Evolutionary conservation across 2,888 invertebrate genomes (phyloP).

Genomic region (Gnatocerus cornutus): DNA sequence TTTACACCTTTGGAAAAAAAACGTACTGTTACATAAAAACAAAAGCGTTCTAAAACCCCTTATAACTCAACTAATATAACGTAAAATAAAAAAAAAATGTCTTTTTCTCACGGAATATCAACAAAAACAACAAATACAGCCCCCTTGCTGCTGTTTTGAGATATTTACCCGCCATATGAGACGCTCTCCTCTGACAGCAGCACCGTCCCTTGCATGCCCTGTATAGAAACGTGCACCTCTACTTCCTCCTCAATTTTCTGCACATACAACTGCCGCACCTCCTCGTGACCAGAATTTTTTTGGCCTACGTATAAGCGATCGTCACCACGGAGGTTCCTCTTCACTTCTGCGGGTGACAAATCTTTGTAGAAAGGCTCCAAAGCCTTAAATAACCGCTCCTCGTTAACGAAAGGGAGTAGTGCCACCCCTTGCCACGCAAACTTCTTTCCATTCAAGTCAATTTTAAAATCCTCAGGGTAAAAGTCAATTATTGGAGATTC

Average conservation of each 20-base stretch:
- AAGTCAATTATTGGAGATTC: conserved; percentile 97
- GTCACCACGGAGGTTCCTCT: conserved; percentile 89
- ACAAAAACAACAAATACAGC: no score
- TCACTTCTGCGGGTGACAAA: conserved; percentile 89
- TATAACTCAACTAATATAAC: no score
- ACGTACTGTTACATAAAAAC: no score
- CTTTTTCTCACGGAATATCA: no score
- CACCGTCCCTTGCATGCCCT: conserved; percentile 90
- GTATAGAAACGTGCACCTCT: conserved; percentile 78
- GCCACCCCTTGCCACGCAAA: conserved; percentile 99
- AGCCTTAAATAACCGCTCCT: conserved; percentile 88
- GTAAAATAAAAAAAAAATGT: no score
- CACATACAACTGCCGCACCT: conserved; percentile 81
- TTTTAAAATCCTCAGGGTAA: conserved; percentile 97
- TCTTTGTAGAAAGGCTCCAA: conserved; percentile 85
- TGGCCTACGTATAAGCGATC: conserved; percentile 91
- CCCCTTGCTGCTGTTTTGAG: no score
- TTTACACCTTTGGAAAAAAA: no score
- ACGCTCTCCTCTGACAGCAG: conserved; percentile 83
- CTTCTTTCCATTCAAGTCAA: conserved; percentile 99
- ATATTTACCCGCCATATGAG: conserved; percentile 77
- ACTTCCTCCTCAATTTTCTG: conserved; percentile 72
- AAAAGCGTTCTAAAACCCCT: no score
- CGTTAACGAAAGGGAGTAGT: conserved; percentile 97
- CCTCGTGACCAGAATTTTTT: conserved; percentile 81